phyloP scores from a whole-genome alignment of 2,113 vertebrate species.

The Philantomba maxwellii region DNA sequence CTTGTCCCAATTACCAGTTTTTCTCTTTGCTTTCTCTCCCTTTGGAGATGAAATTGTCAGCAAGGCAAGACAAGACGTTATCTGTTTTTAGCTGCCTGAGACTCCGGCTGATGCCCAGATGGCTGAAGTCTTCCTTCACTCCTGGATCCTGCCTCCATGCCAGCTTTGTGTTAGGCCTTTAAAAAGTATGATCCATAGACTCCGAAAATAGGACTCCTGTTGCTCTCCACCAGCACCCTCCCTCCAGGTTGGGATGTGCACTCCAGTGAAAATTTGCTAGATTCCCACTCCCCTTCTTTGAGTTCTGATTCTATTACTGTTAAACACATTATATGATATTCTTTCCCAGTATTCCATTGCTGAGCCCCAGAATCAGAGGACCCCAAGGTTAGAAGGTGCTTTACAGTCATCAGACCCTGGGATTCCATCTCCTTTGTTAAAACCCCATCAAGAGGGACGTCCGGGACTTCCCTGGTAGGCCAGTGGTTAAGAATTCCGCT shows the following conservation, averaged over 20 bases:
- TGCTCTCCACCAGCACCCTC: not conserved
- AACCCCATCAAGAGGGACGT: not conserved
- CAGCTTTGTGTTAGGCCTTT: not conserved
- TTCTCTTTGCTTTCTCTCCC: conserved; percentile 9
- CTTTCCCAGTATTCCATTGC: not conserved
- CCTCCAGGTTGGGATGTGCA: not conserved
- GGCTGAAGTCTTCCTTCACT: conserved; percentile 25
- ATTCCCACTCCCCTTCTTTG: not conserved
- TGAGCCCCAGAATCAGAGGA: not conserved
- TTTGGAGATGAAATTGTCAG: conserved; percentile 42
- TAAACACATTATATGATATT: not conserved
- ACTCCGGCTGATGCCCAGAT: conserved; percentile 24
- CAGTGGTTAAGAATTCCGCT: not conserved
- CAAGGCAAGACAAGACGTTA: conserved; percentile 12
- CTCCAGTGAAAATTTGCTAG: not conserved
- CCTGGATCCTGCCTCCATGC: not conserved
- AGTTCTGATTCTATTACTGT: not conserved
- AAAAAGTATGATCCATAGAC: not conserved
- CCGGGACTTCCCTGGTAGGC: not conserved
- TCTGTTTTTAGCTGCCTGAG: conserved; percentile 33
- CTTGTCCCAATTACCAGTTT: not conserved
- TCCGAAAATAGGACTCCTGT: not conserved
- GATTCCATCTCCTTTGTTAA: not conserved
- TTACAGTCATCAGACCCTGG: no score
- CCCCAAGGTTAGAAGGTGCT: not conserved